These are phyloP conservation scores for Myiagra hebetior DNA, from an alignment of 2,113 vertebrate genomes.

Conservation along the genomic window DNA sequence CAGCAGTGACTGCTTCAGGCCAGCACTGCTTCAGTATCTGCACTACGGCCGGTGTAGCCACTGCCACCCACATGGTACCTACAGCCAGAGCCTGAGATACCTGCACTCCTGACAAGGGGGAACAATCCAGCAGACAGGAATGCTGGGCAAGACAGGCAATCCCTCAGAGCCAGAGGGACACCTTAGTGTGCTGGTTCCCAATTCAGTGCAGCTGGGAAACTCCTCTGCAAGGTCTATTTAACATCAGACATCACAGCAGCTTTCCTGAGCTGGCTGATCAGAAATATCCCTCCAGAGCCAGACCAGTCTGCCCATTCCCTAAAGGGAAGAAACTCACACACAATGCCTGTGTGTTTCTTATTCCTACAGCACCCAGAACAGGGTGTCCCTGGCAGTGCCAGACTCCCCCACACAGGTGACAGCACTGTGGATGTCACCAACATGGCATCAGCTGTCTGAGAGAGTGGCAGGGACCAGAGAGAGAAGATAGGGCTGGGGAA, in stretches of 20 bases:
- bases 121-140: background rate
- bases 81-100: background rate
- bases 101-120: background rate
- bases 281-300: background rate
- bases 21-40: background rate
- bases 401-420: background rate
- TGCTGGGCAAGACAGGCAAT: background rate
- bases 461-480: background rate
- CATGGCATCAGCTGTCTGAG: background rate
- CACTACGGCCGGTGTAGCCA: background rate
- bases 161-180: background rate
- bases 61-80: background rate
- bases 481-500: background rate
- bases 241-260: background rate
- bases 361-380: background rate
- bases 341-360: background rate
- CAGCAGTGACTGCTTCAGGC: background rate
- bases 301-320: background rate
- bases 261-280: background rate
- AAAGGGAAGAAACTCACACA: background rate
- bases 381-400: background rate
- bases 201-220: background rate
- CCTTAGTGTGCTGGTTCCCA: background rate
- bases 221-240: background rate
- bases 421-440: background rate